These are phyloP conservation scores for Echinarachnius parma DNA, from an alignment of 53 echinoderm and acorn worm genomes.

Conservation along the genomic window DNA sequence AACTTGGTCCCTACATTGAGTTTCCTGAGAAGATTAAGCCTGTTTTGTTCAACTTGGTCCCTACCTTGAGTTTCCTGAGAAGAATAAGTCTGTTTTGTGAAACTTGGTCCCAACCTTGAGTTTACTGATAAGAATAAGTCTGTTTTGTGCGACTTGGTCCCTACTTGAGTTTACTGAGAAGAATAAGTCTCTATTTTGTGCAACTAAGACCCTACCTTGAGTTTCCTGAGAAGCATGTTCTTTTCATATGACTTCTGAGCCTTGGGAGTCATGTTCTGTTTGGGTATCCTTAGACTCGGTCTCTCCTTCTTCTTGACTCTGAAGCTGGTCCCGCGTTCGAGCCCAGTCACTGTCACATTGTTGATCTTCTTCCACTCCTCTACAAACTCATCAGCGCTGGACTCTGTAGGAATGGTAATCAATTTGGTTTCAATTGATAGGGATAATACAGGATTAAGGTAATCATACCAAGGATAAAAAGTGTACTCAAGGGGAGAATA, in stretches of 20 bases:
- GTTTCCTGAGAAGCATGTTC: conserved; percentile 32
- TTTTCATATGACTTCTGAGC: conserved; percentile 21
- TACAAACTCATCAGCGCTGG: conserved; percentile 11
- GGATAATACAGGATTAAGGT: neutral
- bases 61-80: too few relatives aligned
- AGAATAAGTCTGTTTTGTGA: too few relatives aligned
- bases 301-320: conserved; percentile 30
- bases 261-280: conserved; percentile 19
- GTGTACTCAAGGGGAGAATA: too few relatives aligned
- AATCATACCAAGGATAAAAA: too few relatives aligned
- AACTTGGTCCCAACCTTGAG: too few relatives aligned
- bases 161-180: too few relatives aligned
- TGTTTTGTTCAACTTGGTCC: too few relatives aligned
- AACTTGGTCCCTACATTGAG: too few relatives aligned
- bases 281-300: conserved; percentile 14
- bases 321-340: conserved; percentile 18
- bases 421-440: neutral
- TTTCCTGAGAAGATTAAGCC: too few relatives aligned
- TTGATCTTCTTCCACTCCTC: conserved; percentile 36
- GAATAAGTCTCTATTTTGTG: too few relatives aligned
- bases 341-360: conserved; percentile 7
- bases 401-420: neutral
- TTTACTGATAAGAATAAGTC: too few relatives aligned
- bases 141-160: too few relatives aligned
- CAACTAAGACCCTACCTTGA: conserved; percentile 34